Evolutionary conservation across 2,888 invertebrate species (phyloP).

Genomic region (Polydrusus pterygomalis): DNA sequence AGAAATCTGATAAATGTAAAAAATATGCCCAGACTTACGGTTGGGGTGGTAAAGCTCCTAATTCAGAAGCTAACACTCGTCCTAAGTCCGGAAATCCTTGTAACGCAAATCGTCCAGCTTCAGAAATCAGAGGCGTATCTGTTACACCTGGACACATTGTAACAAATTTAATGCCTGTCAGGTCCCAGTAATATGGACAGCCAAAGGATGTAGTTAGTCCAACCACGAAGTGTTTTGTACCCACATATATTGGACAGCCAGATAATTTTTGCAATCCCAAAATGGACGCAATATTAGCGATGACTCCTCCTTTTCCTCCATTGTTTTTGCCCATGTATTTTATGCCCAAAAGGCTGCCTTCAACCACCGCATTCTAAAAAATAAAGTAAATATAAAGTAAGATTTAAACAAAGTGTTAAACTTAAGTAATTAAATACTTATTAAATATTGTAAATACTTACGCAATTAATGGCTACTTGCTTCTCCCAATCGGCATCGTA

Average conservation of each 20-base stretch:
- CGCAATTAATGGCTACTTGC: conserved; percentile 76
- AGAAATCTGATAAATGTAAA: too few relatives aligned
- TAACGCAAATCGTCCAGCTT: conserved; percentile 62
- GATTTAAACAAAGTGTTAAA: too few relatives aligned
- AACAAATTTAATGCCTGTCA: conserved; percentile 70
- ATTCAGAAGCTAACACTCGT: conserved; percentile 62
- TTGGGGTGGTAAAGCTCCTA: conserved; percentile 67
- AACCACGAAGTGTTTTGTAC: conserved; percentile 76
- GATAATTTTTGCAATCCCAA: conserved; percentile 75
- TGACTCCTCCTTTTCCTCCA: conserved; percentile 78
- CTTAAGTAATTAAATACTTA: too few relatives aligned
- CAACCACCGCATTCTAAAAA: conserved; percentile 71
- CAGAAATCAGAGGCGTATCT: conserved; percentile 68
- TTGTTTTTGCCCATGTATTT: conserved; percentile 77
- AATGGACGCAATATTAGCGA: conserved; percentile 80
- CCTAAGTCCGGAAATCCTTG: conserved; percentile 62
- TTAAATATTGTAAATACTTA: conserved; percentile 59
- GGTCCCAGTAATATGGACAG: conserved; percentile 64
- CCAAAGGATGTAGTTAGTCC: conserved; percentile 75
- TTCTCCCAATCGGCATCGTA: conserved; percentile 85
- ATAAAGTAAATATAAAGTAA: neutral
- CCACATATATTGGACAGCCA: conserved; percentile 76
- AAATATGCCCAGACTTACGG: conserved; percentile 60
- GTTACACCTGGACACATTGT: conserved; percentile 72
- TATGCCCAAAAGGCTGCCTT: conserved; percentile 75